Evolutionary conservation across 92 coral and sea anemone species (phyloP), one percentile per base, ranked within the genome.

Genomic region (Heteractis magnifica): DNA sequence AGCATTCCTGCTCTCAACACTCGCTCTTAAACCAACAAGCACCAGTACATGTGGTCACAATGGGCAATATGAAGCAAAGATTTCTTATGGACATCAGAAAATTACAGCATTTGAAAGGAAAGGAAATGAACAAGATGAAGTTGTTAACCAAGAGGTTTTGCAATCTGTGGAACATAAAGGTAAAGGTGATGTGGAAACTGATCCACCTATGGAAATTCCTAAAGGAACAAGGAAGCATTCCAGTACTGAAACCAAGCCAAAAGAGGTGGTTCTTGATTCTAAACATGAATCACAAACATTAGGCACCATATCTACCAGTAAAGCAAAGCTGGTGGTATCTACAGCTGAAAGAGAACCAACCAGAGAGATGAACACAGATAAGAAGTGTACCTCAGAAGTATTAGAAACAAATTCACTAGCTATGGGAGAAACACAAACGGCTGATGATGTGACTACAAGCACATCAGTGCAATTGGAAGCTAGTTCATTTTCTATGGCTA

Each of bases 1-100:
- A n/a, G 78, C 88, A 15, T 78, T 85, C 21, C 74, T 85, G 48
- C 82, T 85, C 19, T 85, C 88, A 50, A 85, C 88, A 6, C 78
- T 85, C 19, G 76, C 88, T 26, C 83, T 85, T 9, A 77, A 85
- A 26, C 88, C 88, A 79, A 59, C 82, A 26, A 52, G 74, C 49
- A 71, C 51, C 65, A 81, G 58, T 26, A 10, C 72, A 78, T 44
- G 51, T 56, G 71, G 51, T 16, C 18, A 20, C 52, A 52, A 76
- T 55, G 64, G 58, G 15, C 21, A 76, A 51, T 51, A 18, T 52
- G 64, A 76, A 41, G 14, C 48, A 44, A 62, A 79, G 73, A 58
- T 49, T 49, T 41, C 11, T 75, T 75, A 49, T 56, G 82, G 59
- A 4, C 79, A 76, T 76, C 59, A 76, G 19, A 55, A 76, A 34